Evolutionary conservation across 2,797 vertebrate genomes (phyloP).

Genomic region (Spinus olivaceus): DNA sequence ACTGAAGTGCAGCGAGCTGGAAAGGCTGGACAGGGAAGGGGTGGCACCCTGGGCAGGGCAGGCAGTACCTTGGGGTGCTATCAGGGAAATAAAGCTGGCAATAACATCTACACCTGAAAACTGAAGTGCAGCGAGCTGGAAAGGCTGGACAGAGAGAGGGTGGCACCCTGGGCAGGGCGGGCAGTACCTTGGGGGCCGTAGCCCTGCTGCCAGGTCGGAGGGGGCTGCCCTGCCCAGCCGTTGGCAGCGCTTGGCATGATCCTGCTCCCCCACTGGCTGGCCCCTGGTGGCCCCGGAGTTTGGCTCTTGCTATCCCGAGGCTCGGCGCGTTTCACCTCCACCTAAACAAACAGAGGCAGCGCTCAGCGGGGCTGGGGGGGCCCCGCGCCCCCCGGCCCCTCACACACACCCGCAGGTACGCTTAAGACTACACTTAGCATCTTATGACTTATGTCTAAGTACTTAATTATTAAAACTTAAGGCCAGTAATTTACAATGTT

Average conservation of each 20-base stretch:
- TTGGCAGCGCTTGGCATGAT: slow-evolving; percentile 94
- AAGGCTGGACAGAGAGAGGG: fast-evolving
- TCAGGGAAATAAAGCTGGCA: no score
- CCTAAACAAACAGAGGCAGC: slow-evolving; percentile 86
- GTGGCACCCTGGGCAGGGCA: no score
- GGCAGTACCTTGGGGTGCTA: not conserved
- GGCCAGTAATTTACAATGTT: slow-evolving; percentile 83
- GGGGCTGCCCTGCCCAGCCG: slow-evolving; percentile 96
- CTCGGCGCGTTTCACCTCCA: slow-evolving; percentile 98
- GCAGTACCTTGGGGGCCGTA: slow-evolving; percentile 94
- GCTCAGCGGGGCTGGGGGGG: slow-evolving; percentile 72
- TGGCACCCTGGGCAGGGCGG: not conserved
- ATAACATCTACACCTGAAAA: fast-evolving
- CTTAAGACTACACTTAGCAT: slow-evolving; percentile 80
- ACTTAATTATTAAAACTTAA: slow-evolving; percentile 82
- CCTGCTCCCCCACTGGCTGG: slow-evolving; percentile 93
- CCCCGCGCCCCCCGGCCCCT: slow-evolving; percentile 74
- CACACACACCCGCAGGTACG: slow-evolving; percentile 80
- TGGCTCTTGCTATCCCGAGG: slow-evolving; percentile 97
- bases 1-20: no score
- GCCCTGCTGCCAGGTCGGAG: slow-evolving; percentile 94
- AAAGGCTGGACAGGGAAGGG: no score
- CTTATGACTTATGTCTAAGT: slow-evolving; percentile 81
- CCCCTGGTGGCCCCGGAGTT: slow-evolving; percentile 84
- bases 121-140: fast-evolving